A percentile compares a stretch with the other conserved stretches of the same genome.
Evolutionary conservation across 2,888 invertebrate genomes (phyloP).

Genomic region (Tetragnatha montana): DNA sequence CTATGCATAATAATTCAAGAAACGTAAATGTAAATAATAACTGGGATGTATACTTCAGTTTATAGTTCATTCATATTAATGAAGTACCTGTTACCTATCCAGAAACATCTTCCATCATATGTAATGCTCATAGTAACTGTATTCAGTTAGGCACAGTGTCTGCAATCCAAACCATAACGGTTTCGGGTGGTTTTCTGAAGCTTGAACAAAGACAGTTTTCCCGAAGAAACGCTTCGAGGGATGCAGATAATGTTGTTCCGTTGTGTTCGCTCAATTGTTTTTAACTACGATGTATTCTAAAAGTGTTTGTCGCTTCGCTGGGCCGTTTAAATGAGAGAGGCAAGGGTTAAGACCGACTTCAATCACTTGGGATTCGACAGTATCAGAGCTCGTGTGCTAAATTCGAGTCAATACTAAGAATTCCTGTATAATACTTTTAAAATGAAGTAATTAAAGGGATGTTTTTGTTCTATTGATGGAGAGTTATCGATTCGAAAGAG

Average conservation of each 20-base stretch:
- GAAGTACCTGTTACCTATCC: background rate
- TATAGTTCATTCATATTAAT: no score
- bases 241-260: background rate
- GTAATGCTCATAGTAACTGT: background rate
- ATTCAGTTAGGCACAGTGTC: background rate
- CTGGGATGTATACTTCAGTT: no score
- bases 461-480: no score
- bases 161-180: background rate
- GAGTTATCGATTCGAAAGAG: no score
- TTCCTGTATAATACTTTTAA: no score
- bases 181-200: background rate
- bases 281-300: background rate
- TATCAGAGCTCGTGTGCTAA: no score
- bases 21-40: no score
- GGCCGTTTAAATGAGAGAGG: background rate
- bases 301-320: background rate
- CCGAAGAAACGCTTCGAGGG: background rate
- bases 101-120: background rate
- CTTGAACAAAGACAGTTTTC: background rate
- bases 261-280: background rate
- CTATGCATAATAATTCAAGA: no score
- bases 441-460: no score
- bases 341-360: background rate
- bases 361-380: no score
- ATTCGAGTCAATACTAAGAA: no score